phyloP scores from a whole-genome alignment of 1,140 invertebrate species.

The Drosophila sucinea region DNA sequence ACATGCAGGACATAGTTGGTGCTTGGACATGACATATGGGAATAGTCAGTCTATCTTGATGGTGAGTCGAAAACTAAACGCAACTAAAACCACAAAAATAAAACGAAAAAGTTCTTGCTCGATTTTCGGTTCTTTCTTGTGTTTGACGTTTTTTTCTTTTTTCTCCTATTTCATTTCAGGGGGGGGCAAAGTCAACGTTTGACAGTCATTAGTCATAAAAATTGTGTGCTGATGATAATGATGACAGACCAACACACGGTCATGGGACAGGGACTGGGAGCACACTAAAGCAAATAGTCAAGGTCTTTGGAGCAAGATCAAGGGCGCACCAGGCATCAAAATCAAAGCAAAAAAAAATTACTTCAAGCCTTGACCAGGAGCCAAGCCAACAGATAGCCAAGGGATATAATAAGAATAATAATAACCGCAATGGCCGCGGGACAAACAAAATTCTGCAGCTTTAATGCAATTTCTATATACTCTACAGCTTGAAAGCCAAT shows the following conservation, averaged over 20 bases:
- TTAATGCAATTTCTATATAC: neutral
- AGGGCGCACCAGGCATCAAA: conserved; percentile 21
- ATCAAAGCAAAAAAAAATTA: conserved; percentile 13
- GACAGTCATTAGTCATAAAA: conserved; percentile 76
- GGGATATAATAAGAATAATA: conserved; percentile 1
- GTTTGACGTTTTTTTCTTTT: conserved; percentile 9
- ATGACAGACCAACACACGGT: conserved; percentile 39
- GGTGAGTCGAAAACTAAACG: neutral
- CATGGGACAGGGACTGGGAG: conserved; percentile 3
- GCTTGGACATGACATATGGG: conserved; percentile 7
- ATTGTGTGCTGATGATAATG: conserved; percentile 60
- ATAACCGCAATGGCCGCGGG: neutral
- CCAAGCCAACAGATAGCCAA: conserved; percentile 19
- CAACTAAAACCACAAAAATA: neutral
- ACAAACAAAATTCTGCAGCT: neutral
- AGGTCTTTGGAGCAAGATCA: conserved; percentile 46
- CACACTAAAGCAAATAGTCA: conserved; percentile 37
- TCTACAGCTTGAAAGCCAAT: too few species aligned
- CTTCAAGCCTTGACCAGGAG: conserved; percentile 30
- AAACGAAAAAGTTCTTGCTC: neutral
- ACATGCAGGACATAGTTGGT: neutral
- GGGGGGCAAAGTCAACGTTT: conserved; percentile 57
- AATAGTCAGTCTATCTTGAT: conserved; percentile 22
- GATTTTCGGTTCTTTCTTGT: neutral
- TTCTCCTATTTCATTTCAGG: conserved; percentile 13